A percentile compares a stretch with the other conserved stretches of the same genome.
These are phyloP conservation scores for Herminia tarsipennalis DNA, from an alignment of 2,888 invertebrate species.

Conservation along the genomic window DNA sequence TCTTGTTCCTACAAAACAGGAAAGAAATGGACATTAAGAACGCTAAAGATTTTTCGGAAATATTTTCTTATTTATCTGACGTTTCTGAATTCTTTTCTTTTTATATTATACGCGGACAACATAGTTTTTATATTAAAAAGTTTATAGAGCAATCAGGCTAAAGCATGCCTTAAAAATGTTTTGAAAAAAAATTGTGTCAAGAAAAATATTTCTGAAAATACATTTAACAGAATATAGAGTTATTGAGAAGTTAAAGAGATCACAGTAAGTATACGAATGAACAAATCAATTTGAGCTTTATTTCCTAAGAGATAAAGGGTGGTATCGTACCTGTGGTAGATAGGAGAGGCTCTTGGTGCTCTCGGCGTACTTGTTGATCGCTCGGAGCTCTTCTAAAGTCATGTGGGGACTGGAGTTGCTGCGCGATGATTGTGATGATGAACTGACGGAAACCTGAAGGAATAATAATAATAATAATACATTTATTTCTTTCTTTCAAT, in stretches of 20 bases:
- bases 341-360: slow-evolving; percentile 96
- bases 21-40: slow-evolving; percentile 25
- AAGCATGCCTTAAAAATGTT: too few relatives aligned
- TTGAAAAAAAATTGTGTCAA: too few relatives aligned
- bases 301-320: slow-evolving; percentile 3
- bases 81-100: background rate
- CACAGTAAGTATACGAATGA: slow-evolving; percentile 9
- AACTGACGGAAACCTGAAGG: slow-evolving; percentile 88
- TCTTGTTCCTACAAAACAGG: background rate
- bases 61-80: slow-evolving; percentile 4
- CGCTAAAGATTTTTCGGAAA: slow-evolving; percentile 26
- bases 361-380: slow-evolving; percentile 95
- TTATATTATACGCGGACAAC: too few relatives aligned
- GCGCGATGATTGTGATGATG: slow-evolving; percentile 90
- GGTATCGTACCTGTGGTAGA: slow-evolving; percentile 92
- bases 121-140: too few relatives aligned
- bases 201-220: slow-evolving; percentile 31
- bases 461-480: background rate
- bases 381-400: slow-evolving; percentile 93
- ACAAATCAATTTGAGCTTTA: slow-evolving; percentile 9
- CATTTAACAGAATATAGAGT: too few relatives aligned
- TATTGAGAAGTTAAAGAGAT: too few relatives aligned
- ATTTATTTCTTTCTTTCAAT: background rate
- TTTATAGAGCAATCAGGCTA: too few relatives aligned
- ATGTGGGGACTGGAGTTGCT: slow-evolving; percentile 88